These are phyloP conservation scores for Anadara kagoshimensis DNA, from an alignment of 1,140 invertebrate species.

Conservation along the genomic window DNA sequence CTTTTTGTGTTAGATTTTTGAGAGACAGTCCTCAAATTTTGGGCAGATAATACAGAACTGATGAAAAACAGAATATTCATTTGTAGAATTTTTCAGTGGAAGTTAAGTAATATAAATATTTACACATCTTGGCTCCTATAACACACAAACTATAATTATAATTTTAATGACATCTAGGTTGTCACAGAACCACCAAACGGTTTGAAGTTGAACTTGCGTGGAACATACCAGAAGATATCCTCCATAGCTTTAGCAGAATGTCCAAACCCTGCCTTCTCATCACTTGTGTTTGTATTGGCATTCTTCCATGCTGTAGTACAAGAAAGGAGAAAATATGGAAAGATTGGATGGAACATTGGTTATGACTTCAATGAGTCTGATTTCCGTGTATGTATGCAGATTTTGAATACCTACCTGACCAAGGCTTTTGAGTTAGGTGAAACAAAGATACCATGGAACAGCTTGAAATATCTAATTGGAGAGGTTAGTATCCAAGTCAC, in stretches of 20 bases:
- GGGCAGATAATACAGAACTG: too few species aligned
- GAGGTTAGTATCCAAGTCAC: conserved; percentile 83
- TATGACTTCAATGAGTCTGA: conserved; percentile 96
- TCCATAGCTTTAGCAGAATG: conserved; percentile 82
- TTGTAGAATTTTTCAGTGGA: too few species aligned
- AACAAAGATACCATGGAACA: conserved; percentile 86
- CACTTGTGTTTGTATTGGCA: conserved; percentile 87
- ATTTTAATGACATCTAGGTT: conserved; percentile 82
- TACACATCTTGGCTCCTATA: too few species aligned
- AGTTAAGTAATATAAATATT: too few species aligned
- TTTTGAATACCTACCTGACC: conserved; percentile 87
- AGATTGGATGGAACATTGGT: conserved; percentile 94
- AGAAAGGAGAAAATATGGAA: conserved; percentile 92
- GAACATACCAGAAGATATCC: conserved; percentile 90
- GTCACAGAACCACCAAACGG: conserved; percentile 93
- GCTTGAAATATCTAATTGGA: conserved; percentile 92
- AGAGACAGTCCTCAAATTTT: too few species aligned
- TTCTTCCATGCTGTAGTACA: conserved; percentile 93
- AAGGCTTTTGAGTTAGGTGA: conserved; percentile 80
- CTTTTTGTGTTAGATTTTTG: too few species aligned
- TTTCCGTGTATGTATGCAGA: conserved; percentile 89
- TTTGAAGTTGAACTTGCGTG: conserved; percentile 90
- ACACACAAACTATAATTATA: too few species aligned
- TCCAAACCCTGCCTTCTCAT: conserved; percentile 82
- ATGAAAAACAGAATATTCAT: too few species aligned